Percentiles rank a stretch among this genome's conserved stretches.
Evolutionary conservation across 2,113 vertebrate genomes (phyloP).

Genomic region (Saccopteryx bilineata): DNA sequence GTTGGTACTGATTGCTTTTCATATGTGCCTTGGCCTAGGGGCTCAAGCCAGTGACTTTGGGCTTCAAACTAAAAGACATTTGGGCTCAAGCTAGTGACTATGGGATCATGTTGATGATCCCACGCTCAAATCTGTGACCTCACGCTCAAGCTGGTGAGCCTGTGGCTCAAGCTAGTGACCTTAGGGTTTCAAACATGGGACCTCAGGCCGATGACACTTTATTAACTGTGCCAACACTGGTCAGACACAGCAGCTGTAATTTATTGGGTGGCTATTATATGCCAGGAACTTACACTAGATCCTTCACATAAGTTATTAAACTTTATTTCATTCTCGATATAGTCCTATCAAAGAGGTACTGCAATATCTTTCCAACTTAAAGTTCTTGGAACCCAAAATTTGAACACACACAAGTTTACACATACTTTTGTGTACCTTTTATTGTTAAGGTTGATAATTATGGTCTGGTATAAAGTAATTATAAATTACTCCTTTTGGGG

Average conservation of each 20-base stretch:
- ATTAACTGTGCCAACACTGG: too few species aligned
- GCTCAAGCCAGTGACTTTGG: too few species aligned
- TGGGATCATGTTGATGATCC: too few species aligned
- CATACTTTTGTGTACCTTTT: neutral
- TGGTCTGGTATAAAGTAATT: neutral
- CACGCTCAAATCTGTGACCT: too few species aligned
- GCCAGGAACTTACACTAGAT: neutral
- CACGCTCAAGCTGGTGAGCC: too few species aligned
- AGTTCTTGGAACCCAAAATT: slow-evolving; percentile 20
- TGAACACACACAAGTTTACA: neutral
- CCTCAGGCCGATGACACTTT: too few species aligned
- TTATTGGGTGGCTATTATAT: neutral
- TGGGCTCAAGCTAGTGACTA: too few species aligned
- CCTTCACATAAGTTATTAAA: slow-evolving; percentile 4
- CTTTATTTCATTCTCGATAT: slow-evolving; percentile 50
- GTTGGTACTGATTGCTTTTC: too few species aligned
- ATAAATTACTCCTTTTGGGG: neutral
- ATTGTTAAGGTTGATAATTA: neutral
- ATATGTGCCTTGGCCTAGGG: too few species aligned
- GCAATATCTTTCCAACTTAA: neutral
- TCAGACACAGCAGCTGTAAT: neutral
- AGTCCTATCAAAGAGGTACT: neutral
- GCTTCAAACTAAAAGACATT: too few species aligned
- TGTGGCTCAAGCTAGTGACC: too few species aligned
- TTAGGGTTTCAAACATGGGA: too few species aligned